A percentile compares a stretch with the other conserved stretches of the same genome.
These are phyloP conservation scores for Otolemur garnettii DNA, from an alignment of 2,113 vertebrate genomes.

Conservation along the genomic window DNA sequence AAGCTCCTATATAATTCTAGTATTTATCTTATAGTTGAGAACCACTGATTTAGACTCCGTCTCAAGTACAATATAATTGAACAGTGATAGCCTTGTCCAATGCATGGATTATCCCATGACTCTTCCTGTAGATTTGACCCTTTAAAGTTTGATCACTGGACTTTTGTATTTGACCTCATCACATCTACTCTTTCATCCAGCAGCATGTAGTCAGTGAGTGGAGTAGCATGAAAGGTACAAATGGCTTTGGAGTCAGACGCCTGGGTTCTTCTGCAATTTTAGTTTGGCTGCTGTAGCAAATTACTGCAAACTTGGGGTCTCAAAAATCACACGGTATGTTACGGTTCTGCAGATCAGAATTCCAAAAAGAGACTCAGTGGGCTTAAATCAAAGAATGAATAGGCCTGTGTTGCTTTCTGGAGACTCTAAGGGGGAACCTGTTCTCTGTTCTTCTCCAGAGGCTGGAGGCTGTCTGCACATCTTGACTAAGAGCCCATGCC, in stretches of 20 bases:
- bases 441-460: not conserved
- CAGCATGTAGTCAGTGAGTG: not conserved
- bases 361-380: not conserved
- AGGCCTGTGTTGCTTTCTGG: not conserved
- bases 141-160: not conserved
- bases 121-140: not conserved
- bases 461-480: not conserved
- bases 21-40: not conserved
- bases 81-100: not conserved
- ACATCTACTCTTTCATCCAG: not conserved
- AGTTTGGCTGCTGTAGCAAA: not conserved
- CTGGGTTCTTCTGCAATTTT: not conserved
- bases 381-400: not conserved
- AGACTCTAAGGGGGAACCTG: not conserved
- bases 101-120: not conserved
- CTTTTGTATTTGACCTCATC: not conserved
- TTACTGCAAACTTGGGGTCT: not conserved
- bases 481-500: not conserved
- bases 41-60: not conserved
- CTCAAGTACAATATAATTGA: not conserved
- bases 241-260: not conserved
- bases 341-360: not conserved
- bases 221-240: not conserved
- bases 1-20: not conserved
- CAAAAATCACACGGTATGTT: not conserved